Percentiles rank a stretch among this genome's conserved stretches.
These are phyloP conservation scores for Malurus cyaneus DNA, from an alignment of 2,113 vertebrate species.

Conservation along the genomic window DNA sequence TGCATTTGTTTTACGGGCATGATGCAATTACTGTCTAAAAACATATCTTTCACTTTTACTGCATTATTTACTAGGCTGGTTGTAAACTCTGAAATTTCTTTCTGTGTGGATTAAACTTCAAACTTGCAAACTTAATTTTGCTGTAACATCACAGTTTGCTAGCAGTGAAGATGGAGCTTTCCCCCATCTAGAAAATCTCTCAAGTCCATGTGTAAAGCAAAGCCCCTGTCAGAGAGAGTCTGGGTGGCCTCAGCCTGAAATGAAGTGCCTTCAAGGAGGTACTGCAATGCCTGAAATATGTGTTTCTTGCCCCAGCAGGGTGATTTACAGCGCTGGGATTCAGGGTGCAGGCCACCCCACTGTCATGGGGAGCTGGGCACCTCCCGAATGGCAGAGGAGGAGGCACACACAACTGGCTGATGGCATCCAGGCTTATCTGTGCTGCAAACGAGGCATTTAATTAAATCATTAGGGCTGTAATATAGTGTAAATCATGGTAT, in stretches of 20 bases:
- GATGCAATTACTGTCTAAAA: slow-evolving; percentile 23
- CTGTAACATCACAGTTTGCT: background rate
- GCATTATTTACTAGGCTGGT: slow-evolving; percentile 20
- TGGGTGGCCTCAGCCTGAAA: background rate
- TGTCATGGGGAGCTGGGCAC: background rate
- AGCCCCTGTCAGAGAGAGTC: background rate
- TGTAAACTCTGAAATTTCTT: background rate
- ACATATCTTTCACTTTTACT: background rate
- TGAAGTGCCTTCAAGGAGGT: background rate
- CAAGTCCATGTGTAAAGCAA: background rate
- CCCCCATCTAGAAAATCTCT: background rate
- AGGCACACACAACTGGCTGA: background rate
- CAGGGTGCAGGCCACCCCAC: rapidly evolving
- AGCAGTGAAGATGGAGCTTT: background rate
- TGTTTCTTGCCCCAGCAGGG: background rate
- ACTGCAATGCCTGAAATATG: background rate
- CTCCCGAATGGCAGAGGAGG: rapidly evolving
- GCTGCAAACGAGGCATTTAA: background rate
- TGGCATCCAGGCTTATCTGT: rapidly evolving
- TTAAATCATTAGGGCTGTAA: background rate
- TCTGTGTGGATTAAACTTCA: background rate
- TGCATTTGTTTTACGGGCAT: background rate
- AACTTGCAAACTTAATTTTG: background rate
- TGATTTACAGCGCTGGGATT: background rate
- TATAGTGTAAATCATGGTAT: background rate